Evolutionary conservation across 2,797 vertebrate species (phyloP).

Genomic region (Hirundo rustica): DNA sequence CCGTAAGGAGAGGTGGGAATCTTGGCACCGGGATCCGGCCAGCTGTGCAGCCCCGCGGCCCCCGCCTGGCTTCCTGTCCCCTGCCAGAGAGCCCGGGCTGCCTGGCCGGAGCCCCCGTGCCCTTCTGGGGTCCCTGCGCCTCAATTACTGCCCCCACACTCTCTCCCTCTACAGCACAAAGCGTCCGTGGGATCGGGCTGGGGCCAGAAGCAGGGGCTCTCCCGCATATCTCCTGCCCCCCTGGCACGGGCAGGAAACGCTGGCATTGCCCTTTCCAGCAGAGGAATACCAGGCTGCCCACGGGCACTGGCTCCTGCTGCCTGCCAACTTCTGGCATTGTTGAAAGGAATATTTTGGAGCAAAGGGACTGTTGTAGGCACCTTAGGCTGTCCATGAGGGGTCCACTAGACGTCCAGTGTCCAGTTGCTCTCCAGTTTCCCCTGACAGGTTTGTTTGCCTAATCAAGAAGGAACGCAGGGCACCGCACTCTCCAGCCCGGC

Average conservation of each 20-base stretch:
- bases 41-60: conserved; percentile 2
- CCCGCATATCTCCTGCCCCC: background rate
- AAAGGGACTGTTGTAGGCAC: background rate
- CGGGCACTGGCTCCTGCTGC: background rate
- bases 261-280: background rate
- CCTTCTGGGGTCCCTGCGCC: background rate
- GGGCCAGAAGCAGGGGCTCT: background rate
- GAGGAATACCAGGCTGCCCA: background rate
- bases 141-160: background rate
- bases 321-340: background rate
- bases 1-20: conserved; percentile 63
- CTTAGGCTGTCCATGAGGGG: background rate
- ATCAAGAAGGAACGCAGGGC: background rate
- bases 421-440: background rate
- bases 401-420: background rate
- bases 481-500: background rate
- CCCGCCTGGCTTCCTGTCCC: conserved; percentile 19
- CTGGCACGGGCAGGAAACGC: background rate
- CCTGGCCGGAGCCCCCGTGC: background rate
- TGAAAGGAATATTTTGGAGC: background rate
- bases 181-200: background rate
- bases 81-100: background rate
- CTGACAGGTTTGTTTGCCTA: background rate
- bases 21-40: conserved; percentile 17
- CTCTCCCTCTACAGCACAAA: background rate